Evolutionary conservation across 1,140 invertebrate species (phyloP).

Genomic region (Drosophila prosaltans): DNA sequence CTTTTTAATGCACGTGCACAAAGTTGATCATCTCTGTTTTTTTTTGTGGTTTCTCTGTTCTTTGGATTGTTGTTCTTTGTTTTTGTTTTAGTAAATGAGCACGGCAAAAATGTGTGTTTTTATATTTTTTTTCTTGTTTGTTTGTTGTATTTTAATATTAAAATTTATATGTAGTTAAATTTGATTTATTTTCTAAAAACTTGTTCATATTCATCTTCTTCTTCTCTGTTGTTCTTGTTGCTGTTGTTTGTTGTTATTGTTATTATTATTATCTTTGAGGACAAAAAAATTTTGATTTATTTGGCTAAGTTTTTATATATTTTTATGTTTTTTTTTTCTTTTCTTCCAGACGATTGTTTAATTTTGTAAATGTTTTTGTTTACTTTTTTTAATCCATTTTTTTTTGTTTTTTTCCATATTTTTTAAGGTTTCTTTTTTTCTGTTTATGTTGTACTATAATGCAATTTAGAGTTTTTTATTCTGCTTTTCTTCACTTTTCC

Average conservation of each 20-base stretch:
- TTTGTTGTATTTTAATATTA: constrained; percentile 21
- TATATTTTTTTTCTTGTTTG: background rate
- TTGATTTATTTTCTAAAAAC: constrained; percentile 18
- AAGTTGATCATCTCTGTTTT: background rate
- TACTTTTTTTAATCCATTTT: constrained; percentile 23
- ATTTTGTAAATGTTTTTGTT: constrained; percentile 23
- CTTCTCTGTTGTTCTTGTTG: background rate
- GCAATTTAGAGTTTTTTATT: constrained; percentile 28
- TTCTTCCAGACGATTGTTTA: constrained; percentile 14
- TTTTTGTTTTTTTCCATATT: constrained; percentile 11
- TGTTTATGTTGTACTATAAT: constrained; percentile 43
- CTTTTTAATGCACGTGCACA: background rate
- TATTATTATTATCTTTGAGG: constrained; percentile 29
- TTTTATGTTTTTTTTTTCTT: constrained; percentile 15
- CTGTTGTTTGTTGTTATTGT: background rate
- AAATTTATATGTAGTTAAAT: constrained; percentile 10
- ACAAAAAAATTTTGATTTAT: constrained; percentile 78
- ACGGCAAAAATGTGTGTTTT: background rate
- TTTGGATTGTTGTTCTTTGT: constrained; percentile 24
- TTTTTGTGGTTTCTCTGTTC: constrained; percentile 11
- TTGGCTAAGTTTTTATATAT: constrained; percentile 57
- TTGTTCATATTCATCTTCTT: background rate
- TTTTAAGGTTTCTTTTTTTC: constrained; percentile 18
- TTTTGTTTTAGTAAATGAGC: constrained; percentile 41
- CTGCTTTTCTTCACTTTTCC: constrained; percentile 17